Evolutionary conservation across 2,888 invertebrate genomes (phyloP), one percentile per base, ranked within the genome.

Genomic region (Drosophila seclusa): DNA sequence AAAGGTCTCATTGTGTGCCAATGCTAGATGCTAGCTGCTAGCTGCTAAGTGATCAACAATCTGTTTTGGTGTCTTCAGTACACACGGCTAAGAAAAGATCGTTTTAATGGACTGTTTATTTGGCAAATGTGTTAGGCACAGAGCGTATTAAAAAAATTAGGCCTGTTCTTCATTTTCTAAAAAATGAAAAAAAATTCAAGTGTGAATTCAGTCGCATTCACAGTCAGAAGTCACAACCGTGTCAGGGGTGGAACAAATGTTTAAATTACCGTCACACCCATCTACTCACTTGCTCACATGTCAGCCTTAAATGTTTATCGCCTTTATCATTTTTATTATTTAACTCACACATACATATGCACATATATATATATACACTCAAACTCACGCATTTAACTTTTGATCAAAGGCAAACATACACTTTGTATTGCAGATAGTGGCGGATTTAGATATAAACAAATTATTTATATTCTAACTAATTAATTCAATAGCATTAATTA

Each of bases 41-140:
- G 42, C 73, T 82, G 85, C 75, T 87, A 84, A 84, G 83, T 87
- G 88, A 85, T 87, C 85, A 73, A 69, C 85, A 66, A 70, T 8
- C 63, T 67, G 67, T 16, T 57, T 42, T 32, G 57, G 64, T 48
- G 27, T 45, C 72, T 63, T 59, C 13, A 59, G 38, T 58, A 31
- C 34, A 38, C 55, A 52, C 48, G 64, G 57, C 36, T 45, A 61
- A 58, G 69, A 76, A 68, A 70, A 76, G 45, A 71, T 67, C 74
- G 67, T 36, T 76, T 76, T 77, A 68, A 71, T 68, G 57, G 77
- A 49, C 66, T 58, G 60, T 50, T 61, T 83, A 78, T 84, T 84
- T 71, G 72, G 67, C 24, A 54, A 78, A 70, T 73, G 71, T 62
- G 85, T 82, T 87, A 82, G 64, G 72, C 45, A 8, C 69, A 67